Base-by-base conservation (phyloP, 2,797 vertebrate species). In the Pseudochromis fuscus region DNA sequence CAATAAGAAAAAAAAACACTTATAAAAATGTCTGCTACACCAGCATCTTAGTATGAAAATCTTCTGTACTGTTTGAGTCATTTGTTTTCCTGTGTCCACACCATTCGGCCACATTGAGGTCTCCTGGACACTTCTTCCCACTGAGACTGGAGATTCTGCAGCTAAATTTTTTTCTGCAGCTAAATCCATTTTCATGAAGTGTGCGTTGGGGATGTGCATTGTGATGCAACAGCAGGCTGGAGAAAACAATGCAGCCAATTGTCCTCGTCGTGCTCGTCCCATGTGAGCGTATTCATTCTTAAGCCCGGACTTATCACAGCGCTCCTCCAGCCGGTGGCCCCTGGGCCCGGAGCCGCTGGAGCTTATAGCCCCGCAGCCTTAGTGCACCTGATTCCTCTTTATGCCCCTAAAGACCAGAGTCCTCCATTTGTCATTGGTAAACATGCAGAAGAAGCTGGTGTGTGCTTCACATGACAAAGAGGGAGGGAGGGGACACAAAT, bases 401-500 rank as follows among this genome's bases (percentile, higher is more conserved):
- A 72, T 76, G 74, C 91, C 91, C 90, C 89, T 80, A 57, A 90
- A 93, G 89, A 92, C 86, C 61, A 4, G 52, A 81, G 81, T 88
- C 82, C 87, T 88, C 89, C 84, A 91, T 94, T 94, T 93, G 92
- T 93, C 93, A 91, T 90, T 91, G 91, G 90, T 89, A 93, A 91
- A 91, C 86, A 93, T 87, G 81, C 89, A 83, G 81, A 87, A 69
- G 68, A n/a, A 74, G 75, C 80, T 63, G 30, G 72, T 72, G 58
- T 84, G 69, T 81, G 81, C 64, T 50, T 56, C 73, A 77, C 63
- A 66, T 67, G 57, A 67, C 57, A 80, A 82, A 63, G 35, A 62
- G 50, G 66, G 37, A 48, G 11, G n/a, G 23, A 87, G 76, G 62
- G 72, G 81, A 86, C 79, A 85, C 68, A 84, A 86, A 89, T 85